Evolutionary conservation across 2,797 vertebrate species (phyloP).

Genomic region (Ctenopoma kingsleyae): DNA sequence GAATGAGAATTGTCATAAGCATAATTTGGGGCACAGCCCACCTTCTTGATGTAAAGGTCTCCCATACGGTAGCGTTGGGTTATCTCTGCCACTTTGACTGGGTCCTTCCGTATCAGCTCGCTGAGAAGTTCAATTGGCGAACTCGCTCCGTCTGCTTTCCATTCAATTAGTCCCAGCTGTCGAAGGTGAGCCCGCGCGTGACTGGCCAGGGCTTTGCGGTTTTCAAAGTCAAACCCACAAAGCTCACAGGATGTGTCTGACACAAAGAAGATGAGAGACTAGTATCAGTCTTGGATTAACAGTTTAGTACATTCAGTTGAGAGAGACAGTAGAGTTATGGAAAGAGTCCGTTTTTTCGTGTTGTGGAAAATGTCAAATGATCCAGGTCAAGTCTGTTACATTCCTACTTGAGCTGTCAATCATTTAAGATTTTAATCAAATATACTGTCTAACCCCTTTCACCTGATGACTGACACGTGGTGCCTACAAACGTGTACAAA

Average conservation of each 20-base stretch:
- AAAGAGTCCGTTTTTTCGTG: neutral
- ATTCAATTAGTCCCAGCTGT: conserved; percentile 92
- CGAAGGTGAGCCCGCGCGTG: conserved; percentile 94
- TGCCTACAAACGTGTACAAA: neutral
- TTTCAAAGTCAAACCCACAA: conserved; percentile 95
- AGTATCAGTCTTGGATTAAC: neutral
- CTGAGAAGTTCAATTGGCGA: conserved; percentile 94
- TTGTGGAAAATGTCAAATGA: neutral
- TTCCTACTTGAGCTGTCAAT: too few species aligned
- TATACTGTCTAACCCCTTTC: neutral
- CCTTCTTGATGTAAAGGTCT: conserved; percentile 92
- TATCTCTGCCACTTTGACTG: conserved; percentile 88
- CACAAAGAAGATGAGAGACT: conserved; percentile 23
- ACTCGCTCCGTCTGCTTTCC: conserved; percentile 91
- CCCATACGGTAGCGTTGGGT: conserved; percentile 91
- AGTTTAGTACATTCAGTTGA: neutral
- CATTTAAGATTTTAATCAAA: too few species aligned
- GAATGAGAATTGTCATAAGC: neutral
- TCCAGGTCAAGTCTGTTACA: neutral
- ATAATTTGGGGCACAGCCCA: conserved; percentile 42
- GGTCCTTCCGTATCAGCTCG: conserved; percentile 92
- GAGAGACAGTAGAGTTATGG: neutral
- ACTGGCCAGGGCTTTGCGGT: conserved; percentile 95
- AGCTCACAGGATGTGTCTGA: conserved; percentile 91
- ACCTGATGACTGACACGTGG: neutral